Conservation (phyloP, 1,140 invertebrate genomes). For the Atta texana region DNA sequence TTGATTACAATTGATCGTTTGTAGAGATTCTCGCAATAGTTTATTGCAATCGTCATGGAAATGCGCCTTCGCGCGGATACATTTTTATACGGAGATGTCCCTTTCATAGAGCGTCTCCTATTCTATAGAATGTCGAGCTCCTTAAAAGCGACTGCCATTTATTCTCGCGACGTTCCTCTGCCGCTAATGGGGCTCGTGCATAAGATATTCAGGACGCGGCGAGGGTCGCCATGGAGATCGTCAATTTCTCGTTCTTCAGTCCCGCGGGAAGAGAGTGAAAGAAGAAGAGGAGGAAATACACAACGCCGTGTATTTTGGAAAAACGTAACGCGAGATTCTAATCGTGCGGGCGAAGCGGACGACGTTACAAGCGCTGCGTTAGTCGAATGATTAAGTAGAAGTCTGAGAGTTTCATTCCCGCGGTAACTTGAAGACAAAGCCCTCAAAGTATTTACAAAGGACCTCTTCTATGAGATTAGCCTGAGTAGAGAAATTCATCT, state of each 20-base stretch:
- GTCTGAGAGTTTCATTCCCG: constrained; percentile 63
- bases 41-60: constrained; percentile 42
- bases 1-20: constrained; percentile 34
- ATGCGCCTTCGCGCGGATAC: constrained; percentile 23
- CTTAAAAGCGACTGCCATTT: constrained; percentile 63
- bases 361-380: constrained; percentile 31
- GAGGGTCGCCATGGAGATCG: constrained; percentile 56
- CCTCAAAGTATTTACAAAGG: constrained; percentile 75
- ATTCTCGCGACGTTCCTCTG: constrained; percentile 55
- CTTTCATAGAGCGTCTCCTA: constrained; percentile 51
- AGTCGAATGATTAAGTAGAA: constrained; percentile 75
- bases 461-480: constrained; percentile 69
- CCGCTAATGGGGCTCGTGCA: constrained; percentile 55
- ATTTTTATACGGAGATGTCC: constrained; percentile 34
- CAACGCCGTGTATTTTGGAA: constrained; percentile 37
- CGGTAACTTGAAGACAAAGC: constrained; percentile 75
- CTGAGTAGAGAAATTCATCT: constrained; percentile 64
- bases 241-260: constrained; percentile 54
- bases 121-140: constrained; percentile 56
- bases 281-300: background rate
- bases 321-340: constrained; percentile 36
- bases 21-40: constrained; percentile 38
- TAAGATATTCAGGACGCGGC: constrained; percentile 61
- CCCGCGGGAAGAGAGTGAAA: constrained; percentile 14
- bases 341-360: constrained; percentile 17